Evolutionary conservation across 2,797 vertebrate species (phyloP), one percentile per base, ranked within the genome.

Genomic region (Anguilla megastoma): DNA sequence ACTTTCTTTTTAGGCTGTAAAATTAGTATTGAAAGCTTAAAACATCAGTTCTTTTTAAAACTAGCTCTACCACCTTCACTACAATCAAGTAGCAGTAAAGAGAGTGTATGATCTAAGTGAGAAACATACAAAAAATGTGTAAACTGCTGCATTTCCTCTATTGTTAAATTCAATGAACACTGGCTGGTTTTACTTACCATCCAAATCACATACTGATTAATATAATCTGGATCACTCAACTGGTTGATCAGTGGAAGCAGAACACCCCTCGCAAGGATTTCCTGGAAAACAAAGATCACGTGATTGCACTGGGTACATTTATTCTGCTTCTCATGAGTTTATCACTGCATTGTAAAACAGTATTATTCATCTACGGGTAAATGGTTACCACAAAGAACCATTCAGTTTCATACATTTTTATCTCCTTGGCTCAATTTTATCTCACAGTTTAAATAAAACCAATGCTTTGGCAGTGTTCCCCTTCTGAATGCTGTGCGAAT

Each of bases 191-290:
- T 50, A 93, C 97, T 96, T 95, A 99, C 99, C 99, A 99, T 99
- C 98, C 99, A 99, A 97, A 99, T 98, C 95, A 99, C 96, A 97
- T 99, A 99, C 95, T 99, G 99, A 96, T 99, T 99, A 96, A 99
- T 99, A 96, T 99, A 99, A 97, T 99, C 99, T 90, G 99, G 99
- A 96, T 99, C 99, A 93, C 98, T 99, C 93, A 99, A 97, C 96
- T 99, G 98, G 95, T 98, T 98, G 96, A 99, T 98, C 94, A 99
- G 95, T 92, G 99, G 99, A 95, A 99, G 98, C 92, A 99, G 96
- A 94, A 99, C 97, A 93, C 99, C 98, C 95, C 97, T 97, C 18
- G 98, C 98, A 95, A 99, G 95, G 93, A 99, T 98, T 97, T 99
- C 98, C 99, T 99, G 87, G 84, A 94, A 91, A 94, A 89, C 27